Conservation (phyloP, 1,140 invertebrate species). For the Glossosoma conforme region DNA sequence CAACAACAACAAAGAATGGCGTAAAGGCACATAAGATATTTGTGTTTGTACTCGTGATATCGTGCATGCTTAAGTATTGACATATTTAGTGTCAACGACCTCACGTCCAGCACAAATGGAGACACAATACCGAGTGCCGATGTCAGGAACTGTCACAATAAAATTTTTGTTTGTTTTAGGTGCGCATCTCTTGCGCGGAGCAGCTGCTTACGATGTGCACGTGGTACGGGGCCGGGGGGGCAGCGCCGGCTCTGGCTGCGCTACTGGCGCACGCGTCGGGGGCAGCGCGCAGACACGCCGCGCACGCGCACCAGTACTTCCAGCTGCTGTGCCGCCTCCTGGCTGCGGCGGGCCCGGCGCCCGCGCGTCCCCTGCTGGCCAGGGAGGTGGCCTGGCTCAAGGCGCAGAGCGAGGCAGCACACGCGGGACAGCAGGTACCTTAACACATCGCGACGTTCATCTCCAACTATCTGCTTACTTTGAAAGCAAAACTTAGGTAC, state of each 20-base stretch:
- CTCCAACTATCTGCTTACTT: too few relatives aligned
- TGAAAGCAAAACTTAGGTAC: too few relatives aligned
- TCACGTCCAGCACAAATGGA: too few relatives aligned
- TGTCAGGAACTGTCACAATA: too few relatives aligned
- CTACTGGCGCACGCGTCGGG: conserved; percentile 30
- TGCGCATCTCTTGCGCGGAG: conserved; percentile 44
- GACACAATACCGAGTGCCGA: too few relatives aligned
- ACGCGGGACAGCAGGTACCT: conserved; percentile 23
- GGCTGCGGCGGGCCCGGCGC: conserved; percentile 40
- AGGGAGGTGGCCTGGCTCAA: conserved; percentile 41
- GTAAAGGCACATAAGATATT: too few relatives aligned
- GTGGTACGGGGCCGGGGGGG: conserved; percentile 38
- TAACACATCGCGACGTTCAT: too few relatives aligned
- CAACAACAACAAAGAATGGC: too few relatives aligned
- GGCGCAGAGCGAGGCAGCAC: conserved; percentile 29
- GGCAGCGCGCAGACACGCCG: conserved; percentile 35
- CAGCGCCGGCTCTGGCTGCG: conserved; percentile 31
- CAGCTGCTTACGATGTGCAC: conserved; percentile 45
- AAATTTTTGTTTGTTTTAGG: conserved; percentile 34
- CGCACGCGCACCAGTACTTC: conserved; percentile 44
- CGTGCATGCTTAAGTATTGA: too few relatives aligned
- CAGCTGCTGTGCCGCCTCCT: conserved; percentile 45
- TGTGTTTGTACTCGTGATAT: too few relatives aligned
- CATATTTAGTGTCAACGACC: too few relatives aligned
- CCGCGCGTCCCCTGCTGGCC: conserved; percentile 31